Evolutionary conservation across 2,888 invertebrate species (phyloP).

Genomic region (Drosophila fungiperda): DNA sequence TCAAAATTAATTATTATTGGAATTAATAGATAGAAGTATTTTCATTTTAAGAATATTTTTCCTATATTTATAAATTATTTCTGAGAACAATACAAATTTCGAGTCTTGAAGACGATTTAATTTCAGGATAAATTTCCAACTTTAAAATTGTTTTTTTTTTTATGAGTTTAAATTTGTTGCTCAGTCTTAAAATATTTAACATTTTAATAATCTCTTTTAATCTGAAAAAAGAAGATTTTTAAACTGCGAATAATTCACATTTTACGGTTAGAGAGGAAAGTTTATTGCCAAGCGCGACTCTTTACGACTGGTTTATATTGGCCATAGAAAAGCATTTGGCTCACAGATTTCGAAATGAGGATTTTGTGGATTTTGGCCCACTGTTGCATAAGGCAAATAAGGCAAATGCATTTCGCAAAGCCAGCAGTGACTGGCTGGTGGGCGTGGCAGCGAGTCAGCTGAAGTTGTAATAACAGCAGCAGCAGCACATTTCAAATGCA

Average conservation of each 20-base stretch:
- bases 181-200: background rate
- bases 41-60: background rate
- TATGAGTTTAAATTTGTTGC: background rate
- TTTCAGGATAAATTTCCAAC: background rate
- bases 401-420: conserved; percentile 37
- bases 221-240: background rate
- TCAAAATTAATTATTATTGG: too few relatives aligned
- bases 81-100: background rate
- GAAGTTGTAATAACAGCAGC: conserved; percentile 56
- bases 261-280: background rate
- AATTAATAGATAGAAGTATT: background rate
- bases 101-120: background rate
- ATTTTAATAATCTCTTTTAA: background rate
- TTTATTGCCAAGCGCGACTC: background rate
- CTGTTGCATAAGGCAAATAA: conserved; percentile 30
- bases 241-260: background rate
- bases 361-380: conserved; percentile 25
- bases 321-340: background rate
- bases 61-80: background rate
- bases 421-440: conserved; percentile 28
- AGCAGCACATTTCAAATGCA: conserved; percentile 72
- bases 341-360: background rate
- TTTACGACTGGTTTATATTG: background rate
- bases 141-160: background rate
- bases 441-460: conserved; percentile 63